phyloP scores from a whole-genome alignment of 2,797 vertebrate species.

The Epinephelus awoara region DNA sequence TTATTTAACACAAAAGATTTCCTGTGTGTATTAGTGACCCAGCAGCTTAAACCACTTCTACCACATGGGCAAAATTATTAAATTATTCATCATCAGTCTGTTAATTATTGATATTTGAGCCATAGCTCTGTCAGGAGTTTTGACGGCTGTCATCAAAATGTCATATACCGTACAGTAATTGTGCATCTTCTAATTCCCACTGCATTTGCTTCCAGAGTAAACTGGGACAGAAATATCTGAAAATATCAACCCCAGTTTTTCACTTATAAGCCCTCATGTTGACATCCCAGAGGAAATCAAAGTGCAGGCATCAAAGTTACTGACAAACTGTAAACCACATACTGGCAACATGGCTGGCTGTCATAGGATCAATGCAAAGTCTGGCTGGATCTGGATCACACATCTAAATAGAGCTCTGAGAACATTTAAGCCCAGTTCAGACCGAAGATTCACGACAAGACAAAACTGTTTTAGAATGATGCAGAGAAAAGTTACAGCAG shows the following conservation, averaged over 20 bases:
- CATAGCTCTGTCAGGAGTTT: slow-evolving; percentile 20
- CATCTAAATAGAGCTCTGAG: too few relatives aligned
- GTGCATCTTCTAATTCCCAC: slow-evolving; percentile 43
- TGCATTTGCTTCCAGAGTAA: slow-evolving; percentile 48
- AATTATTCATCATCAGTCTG: slow-evolving; percentile 50
- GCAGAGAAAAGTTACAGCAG: too few relatives aligned
- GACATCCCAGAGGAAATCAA: slow-evolving; percentile 32
- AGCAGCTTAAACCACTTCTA: slow-evolving; percentile 36
- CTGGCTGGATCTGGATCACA: not conserved
- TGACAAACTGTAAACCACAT: slow-evolving; percentile 17
- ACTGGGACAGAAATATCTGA: slow-evolving; percentile 61
- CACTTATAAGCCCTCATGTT: slow-evolving; percentile 40
- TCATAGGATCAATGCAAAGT: slow-evolving; percentile 11
- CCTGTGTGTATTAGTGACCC: slow-evolving; percentile 37
- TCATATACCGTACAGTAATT: slow-evolving; percentile 24
- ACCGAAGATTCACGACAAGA: too few relatives aligned
- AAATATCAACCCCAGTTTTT: slow-evolving; percentile 60
- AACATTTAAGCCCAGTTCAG: too few relatives aligned
- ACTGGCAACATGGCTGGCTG: not conserved
- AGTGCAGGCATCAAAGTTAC: slow-evolving; percentile 37
- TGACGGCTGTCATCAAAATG: slow-evolving; percentile 41
- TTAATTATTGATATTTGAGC: slow-evolving; percentile 61
- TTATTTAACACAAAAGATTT: slow-evolving; percentile 12
- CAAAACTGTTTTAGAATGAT: too few relatives aligned
- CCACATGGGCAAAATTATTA: slow-evolving; percentile 29